These are phyloP conservation scores for Sisor rabdophorus DNA, from an alignment of 2,113 vertebrate genomes.

Conservation along the genomic window DNA sequence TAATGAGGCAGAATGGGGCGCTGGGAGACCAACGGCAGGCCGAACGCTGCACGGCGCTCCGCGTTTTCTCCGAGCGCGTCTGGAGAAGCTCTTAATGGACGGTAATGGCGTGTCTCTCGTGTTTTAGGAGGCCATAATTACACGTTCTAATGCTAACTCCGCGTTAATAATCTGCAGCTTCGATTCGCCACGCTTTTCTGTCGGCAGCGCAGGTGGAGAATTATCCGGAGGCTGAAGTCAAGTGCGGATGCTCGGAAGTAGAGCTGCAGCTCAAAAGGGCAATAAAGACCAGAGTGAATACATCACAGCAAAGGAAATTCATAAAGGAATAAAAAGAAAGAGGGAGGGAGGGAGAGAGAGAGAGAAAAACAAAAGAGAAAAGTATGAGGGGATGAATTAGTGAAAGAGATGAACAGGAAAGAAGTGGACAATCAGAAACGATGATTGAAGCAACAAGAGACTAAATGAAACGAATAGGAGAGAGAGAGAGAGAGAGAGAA, in stretches of 20 bases:
- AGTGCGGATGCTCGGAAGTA: neutral
- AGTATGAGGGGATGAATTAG: neutral
- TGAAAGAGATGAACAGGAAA: neutral
- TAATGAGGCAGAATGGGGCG: constrained; percentile 41
- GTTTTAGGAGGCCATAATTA: constrained; percentile 18
- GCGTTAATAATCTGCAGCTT: constrained; percentile 18
- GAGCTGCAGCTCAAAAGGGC: neutral
- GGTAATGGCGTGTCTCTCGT: constrained; percentile 37
- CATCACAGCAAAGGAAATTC: neutral
- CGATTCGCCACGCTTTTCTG: neutral
- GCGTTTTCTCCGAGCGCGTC: constrained; percentile 21
- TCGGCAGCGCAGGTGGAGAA: neutral
- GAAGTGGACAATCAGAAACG: neutral
- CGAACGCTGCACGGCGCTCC: constrained; percentile 18
- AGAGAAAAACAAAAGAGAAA: neutral
- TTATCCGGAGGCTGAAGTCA: constrained; percentile 2
- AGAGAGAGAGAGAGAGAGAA: neutral
- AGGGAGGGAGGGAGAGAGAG: too few relatives aligned
- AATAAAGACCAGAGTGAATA: neutral
- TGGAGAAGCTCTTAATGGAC: constrained; percentile 36
- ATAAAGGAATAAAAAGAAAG: neutral
- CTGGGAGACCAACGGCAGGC: constrained; percentile 1
- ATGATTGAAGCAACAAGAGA: neutral
- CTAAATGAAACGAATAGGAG: too few relatives aligned
- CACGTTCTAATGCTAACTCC: constrained; percentile 19